Percentiles rank a stretch among this genome's conserved stretches.
Conservation (phyloP, 1,140 invertebrate species). For the Penaeus japonicus region DNA sequence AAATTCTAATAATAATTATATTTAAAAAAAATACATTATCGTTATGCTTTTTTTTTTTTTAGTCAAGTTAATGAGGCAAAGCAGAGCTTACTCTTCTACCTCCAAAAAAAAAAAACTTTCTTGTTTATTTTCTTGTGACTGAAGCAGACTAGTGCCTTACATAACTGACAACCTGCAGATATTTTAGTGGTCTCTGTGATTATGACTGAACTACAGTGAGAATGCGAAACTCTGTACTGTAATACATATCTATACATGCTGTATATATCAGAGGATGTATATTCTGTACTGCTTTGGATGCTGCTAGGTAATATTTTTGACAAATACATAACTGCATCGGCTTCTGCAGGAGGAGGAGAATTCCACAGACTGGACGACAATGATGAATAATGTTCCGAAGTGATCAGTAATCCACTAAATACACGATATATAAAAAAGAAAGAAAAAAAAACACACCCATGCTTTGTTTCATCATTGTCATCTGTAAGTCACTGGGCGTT, state of each 20-base stretch:
- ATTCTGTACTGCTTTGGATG: constrained; percentile 45
- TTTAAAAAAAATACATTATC: no score
- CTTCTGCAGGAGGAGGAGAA: background rate
- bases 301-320: constrained; percentile 23
- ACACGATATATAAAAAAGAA: background rate
- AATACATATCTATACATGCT: background rate
- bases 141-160: constrained; percentile 28
- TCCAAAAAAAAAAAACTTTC: no score
- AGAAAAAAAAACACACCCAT: background rate
- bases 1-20: no score
- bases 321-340: background rate
- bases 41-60: no score
- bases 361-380: background rate
- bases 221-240: background rate
- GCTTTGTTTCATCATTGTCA: background rate
- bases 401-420: background rate
- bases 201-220: constrained; percentile 18
- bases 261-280: constrained; percentile 16
- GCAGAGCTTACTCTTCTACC: no score
- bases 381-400: background rate
- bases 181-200: constrained; percentile 29
- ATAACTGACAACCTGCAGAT: constrained; percentile 14
- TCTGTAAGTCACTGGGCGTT: background rate
- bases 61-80: no score
- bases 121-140: no score